Percentiles rank a stretch among this genome's conserved stretches.
Conservation (phyloP, 2,888 invertebrate species). For the Ametastegia equiseti region DNA sequence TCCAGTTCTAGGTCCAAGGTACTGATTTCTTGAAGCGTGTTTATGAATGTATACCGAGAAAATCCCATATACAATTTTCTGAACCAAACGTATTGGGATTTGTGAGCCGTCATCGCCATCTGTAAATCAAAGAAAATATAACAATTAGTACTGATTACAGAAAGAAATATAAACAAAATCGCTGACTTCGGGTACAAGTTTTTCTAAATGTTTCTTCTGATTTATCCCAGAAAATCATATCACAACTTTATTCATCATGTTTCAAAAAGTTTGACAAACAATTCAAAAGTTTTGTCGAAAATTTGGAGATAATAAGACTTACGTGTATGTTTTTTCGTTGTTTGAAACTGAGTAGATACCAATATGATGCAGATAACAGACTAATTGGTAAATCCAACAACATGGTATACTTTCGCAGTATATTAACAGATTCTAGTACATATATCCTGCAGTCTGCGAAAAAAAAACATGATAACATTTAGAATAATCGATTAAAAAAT, state of each 20-base stretch:
- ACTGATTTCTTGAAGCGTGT: slow-evolving; percentile 88
- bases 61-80: slow-evolving; percentile 91
- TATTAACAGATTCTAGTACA: slow-evolving; percentile 90
- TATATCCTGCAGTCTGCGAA: slow-evolving; percentile 89
- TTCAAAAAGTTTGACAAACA: too few relatives aligned
- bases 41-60: slow-evolving; percentile 94
- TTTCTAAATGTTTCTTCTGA: neutral
- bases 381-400: slow-evolving; percentile 91
- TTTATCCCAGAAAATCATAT: neutral
- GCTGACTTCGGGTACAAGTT: neutral
- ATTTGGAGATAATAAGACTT: too few relatives aligned
- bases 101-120: slow-evolving; percentile 90
- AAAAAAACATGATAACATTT: neutral
- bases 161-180: neutral
- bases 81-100: slow-evolving; percentile 97
- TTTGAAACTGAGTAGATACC: slow-evolving; percentile 78
- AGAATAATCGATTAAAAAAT: neutral
- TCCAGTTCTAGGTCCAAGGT: slow-evolving; percentile 87
- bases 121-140: slow-evolving; percentile 68
- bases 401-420: slow-evolving; percentile 91
- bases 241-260: too few relatives aligned
- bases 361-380: slow-evolving; percentile 86
- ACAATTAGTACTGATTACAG: neutral
- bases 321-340: slow-evolving; percentile 70
- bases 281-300: too few relatives aligned